Evolutionary conservation across 1,140 invertebrate species (phyloP).

Genomic region (Hypothenemus hampei): DNA sequence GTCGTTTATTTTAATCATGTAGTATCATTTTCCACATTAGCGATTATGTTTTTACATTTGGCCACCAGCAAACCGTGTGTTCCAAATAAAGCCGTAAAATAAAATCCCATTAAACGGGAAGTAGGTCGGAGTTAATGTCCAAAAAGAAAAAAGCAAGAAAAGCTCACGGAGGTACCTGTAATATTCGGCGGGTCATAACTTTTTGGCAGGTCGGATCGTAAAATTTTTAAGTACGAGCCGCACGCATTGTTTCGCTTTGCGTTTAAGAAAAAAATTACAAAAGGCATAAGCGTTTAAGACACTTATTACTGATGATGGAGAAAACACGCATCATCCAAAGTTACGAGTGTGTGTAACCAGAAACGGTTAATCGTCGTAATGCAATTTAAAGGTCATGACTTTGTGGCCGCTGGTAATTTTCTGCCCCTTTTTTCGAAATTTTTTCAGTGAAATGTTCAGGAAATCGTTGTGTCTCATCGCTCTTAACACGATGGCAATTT

Average conservation of each 20-base stretch:
- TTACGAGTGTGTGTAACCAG: no score
- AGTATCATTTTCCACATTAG: no score
- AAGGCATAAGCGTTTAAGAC: neutral
- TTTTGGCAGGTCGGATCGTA: conserved; percentile 23
- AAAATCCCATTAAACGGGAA: conserved; percentile 9
- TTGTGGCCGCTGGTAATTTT: no score
- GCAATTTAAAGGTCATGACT: no score
- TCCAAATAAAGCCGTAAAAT: conserved; percentile 16
- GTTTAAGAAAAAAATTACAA: neutral
- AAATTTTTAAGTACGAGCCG: conserved; percentile 21
- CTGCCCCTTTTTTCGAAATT: no score
- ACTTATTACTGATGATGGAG: no score
- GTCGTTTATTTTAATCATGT: no score
- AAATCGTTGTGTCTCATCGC: no score
- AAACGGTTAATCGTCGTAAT: no score
- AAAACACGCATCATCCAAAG: no score
- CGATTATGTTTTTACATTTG: no score
- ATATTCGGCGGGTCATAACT: conserved; percentile 16
- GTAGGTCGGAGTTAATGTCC: conserved; percentile 15
- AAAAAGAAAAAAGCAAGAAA: conserved; percentile 4
- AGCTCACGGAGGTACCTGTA: conserved; percentile 6
- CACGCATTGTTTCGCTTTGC: conserved; percentile 20
- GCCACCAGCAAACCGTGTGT: conserved; percentile 2
- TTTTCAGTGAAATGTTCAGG: no score
- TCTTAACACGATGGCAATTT: neutral